Evolutionary conservation across 2,888 invertebrate genomes (phyloP), one percentile per base, ranked within the genome.

Genomic region (Cerceris ruficornis): DNA sequence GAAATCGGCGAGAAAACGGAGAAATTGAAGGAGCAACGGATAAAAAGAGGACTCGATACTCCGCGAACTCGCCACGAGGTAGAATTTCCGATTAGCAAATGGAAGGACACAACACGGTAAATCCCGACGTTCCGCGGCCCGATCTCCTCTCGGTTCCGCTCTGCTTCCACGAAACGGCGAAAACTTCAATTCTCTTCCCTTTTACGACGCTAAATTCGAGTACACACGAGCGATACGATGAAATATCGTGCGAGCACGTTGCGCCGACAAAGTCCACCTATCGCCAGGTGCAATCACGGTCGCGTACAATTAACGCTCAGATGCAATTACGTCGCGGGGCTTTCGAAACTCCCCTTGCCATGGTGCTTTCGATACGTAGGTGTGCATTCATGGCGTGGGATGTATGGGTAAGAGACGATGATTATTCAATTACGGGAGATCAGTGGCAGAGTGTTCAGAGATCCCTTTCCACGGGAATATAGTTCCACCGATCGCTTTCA

Each of bases 401-500:
- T 17, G 42, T 15, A 8, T 59, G 55, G 62, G 59, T 50, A 28
- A 58, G 73, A 50, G 54, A 57, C 54, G 70, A 78, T 61, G 69
- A 73, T 79, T 79, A 78, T 79, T 68, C 69, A 78, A 78, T 73
- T 78, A 78, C 66, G n/a, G 57, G 17, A 52, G 65, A 78, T 78
- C 79, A 73, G 49, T 66, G 70, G 15, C 70, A 14, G 61, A 62
- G 42, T 42, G 69, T 52, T 42, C 49, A 77, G 66, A 58, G 70
- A 58, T 77, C 65, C 69, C 77, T 70, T 77, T 77, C 77, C 69
- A 46, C 77, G 61, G 61, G 61, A 70, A 77, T 66, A 70, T 46
- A 41, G 57, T 50, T 77, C 77, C 65, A 42, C 46, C 15, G 42
- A 11, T 46, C 46, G 58, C 39, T n/a, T 8, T 11, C 14, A 15